Base-by-base conservation (phyloP, 2,113 vertebrate genomes). In the Echinops telfairi region DNA sequence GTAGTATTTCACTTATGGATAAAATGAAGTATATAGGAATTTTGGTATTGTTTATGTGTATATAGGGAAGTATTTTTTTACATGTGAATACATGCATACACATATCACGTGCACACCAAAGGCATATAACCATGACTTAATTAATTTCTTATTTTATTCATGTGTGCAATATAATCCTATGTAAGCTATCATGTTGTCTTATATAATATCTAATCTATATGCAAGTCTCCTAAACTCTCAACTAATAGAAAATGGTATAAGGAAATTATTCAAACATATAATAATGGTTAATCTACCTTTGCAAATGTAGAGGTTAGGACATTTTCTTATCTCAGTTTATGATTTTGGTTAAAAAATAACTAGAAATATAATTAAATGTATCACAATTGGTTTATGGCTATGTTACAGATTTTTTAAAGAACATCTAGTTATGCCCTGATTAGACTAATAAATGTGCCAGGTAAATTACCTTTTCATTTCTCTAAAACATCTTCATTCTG, bases 261-360 rank as follows among this genome's bases (percentile, higher is more conserved):
- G 20, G 0, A 6, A 53, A 53, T 53, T 70, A 53, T 43, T 92
- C 83, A 88, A 94, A 77, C 2, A 75, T 75, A 84, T 88, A 40
- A 43, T 20, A 95, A 95, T 12, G 31, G 2, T 22, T 68, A 89
- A 90, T 60, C 1, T 3, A 6, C 16, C 94, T 95, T 92, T 93
- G 64, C 16, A 33, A 58, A 36, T 40, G 66, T 25, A 27, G 27
- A 80, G 23, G 43, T 91, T 62, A 91, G 22, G 25, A 19, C 11
- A 43, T 89, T 1, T 53, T 91, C 71, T 92, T 90, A 86, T 92
- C 75, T 64, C 16, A 83, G 70, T 91, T 53, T 86, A 29, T 31
- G 89, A 43, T 80, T 8, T 73, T 60, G 81, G 19, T 93, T 97
- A 94, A 96, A 96, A 93, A 94, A 31, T 88, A 92, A 86, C 86